phyloP scores from a whole-genome alignment of 2,113 vertebrate species.

The Leucosticte australis region DNA sequence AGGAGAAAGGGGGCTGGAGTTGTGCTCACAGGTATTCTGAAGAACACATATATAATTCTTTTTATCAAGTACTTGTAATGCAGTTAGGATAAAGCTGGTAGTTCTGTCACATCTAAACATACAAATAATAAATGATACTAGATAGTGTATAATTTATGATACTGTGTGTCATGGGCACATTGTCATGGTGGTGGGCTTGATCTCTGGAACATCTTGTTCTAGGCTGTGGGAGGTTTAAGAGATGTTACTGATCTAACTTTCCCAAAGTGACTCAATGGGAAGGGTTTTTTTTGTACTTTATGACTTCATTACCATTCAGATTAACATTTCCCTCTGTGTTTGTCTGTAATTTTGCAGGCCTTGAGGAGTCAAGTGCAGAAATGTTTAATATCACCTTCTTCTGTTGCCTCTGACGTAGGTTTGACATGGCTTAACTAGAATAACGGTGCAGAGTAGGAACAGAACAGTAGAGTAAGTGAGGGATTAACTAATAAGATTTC shows the following conservation, averaged over 20 bases:
- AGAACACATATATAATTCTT: not conserved
- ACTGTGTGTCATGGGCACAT: not conserved
- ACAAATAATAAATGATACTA: not conserved
- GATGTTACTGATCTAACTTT: not conserved
- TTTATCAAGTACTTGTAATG: not conserved
- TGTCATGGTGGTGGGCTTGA: not conserved
- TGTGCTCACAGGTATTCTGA: not conserved
- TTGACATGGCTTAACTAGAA: not conserved
- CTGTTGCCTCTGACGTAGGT: not conserved
- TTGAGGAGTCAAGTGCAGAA: not conserved
- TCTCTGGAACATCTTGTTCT: not conserved
- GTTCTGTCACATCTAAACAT: not conserved
- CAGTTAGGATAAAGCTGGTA: not conserved
- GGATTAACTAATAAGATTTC: not conserved
- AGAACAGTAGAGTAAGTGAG: not conserved
- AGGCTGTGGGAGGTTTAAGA: not conserved
- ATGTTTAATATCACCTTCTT: not conserved
- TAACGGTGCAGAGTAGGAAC: not conserved
- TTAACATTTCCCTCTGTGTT: not conserved
- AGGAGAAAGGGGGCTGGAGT: not conserved
- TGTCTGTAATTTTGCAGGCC: not conserved
- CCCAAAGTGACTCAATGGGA: not conserved
- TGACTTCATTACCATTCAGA: not conserved
- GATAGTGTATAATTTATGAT: not conserved
- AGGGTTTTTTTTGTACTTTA: not conserved